Evolutionary conservation across 2,888 invertebrate species (phyloP).

Genomic region (Agrochola circellaris): DNA sequence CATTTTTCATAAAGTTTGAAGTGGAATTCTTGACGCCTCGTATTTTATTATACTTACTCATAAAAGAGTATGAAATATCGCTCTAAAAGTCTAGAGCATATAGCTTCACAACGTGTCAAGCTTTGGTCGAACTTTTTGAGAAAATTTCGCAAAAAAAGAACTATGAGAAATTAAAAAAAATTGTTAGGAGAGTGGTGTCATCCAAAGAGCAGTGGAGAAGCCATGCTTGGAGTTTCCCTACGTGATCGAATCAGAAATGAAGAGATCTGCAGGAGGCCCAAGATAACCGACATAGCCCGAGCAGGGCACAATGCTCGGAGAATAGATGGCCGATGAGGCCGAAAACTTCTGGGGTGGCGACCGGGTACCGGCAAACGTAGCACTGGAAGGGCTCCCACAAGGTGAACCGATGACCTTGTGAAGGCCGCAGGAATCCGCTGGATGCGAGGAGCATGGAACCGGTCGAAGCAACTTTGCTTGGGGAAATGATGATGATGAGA

Average conservation of each 20-base stretch:
- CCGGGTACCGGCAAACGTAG: too few species aligned
- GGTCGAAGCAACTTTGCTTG: not conserved
- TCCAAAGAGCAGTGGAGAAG: not conserved
- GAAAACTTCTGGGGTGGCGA: too few species aligned
- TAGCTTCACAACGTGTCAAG: conserved; percentile 15
- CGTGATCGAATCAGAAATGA: not conserved
- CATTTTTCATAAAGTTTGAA: conserved; percentile 38
- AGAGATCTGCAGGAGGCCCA: too few species aligned
- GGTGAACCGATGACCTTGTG: too few species aligned
- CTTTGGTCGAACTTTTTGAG: not conserved
- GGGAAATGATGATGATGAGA: not conserved
- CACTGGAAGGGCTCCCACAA: too few species aligned
- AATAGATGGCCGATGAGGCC: too few species aligned
- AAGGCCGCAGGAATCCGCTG: too few species aligned
- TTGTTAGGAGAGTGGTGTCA: not conserved
- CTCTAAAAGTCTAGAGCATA: not conserved
- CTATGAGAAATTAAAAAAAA: not conserved
- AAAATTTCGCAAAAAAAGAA: too few species aligned
- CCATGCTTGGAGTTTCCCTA: not conserved
- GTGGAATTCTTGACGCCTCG: conserved; percentile 32
- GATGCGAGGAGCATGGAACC: not conserved
- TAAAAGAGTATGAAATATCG: conserved; percentile 20
- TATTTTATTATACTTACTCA: conserved; percentile 26
- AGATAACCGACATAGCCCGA: too few species aligned
- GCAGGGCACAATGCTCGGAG: too few species aligned